Conservation (phyloP, 1,140 invertebrate genomes). For the Pissodes strobi region DNA sequence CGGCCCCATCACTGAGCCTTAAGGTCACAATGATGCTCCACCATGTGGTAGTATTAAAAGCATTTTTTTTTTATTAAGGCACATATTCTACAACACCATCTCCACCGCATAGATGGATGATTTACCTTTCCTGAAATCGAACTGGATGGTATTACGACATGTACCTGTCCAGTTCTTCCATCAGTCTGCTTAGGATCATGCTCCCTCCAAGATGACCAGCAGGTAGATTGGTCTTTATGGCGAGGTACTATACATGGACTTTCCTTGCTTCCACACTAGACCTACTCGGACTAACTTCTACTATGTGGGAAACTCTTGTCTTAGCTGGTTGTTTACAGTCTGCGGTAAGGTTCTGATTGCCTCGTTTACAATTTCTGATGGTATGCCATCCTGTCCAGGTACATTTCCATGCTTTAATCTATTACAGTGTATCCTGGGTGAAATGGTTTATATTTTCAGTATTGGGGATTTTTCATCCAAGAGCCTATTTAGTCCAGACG, state of each 20-base stretch:
- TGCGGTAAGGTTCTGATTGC: no score
- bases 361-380: no score
- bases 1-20: conserved; percentile 57
- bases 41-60: conserved; percentile 24
- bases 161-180: conserved; percentile 12
- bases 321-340: no score
- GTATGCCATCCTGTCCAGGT: no score
- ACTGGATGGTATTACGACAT: conserved; percentile 7
- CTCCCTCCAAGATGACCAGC: conserved; percentile 14
- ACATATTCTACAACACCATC: no score
- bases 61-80: conserved; percentile 27
- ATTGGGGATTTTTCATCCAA: no score
- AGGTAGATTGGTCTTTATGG: no score
- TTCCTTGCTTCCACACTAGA: conserved; percentile 14
- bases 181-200: conserved; percentile 13
- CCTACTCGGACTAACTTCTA: conserved; percentile 25
- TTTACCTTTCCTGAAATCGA: conserved; percentile 14
- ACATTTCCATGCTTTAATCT: no score
- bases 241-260: no score
- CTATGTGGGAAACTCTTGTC: conserved; percentile 11
- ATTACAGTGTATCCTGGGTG: no score
- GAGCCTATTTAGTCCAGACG: no score
- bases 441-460: no score
- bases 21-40: conserved; percentile 45
- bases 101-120: conserved; percentile 24